Base-by-base conservation (phyloP, 64 coral and sea anemone species). In the Montipora capricornis region DNA sequence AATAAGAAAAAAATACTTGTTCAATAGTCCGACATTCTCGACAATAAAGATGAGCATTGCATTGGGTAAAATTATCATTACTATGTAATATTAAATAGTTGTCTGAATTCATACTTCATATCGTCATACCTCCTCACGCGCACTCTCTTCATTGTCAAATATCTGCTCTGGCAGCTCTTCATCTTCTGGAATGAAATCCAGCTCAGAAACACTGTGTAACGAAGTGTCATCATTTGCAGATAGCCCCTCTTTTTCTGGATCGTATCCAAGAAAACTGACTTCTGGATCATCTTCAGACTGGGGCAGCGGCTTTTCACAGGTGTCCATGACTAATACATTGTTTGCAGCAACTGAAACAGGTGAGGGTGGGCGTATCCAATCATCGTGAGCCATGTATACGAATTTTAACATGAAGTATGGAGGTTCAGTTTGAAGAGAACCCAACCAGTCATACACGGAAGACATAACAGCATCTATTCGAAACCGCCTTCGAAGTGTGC, bases 301-400 rank as follows among this genome's bases (percentile, higher is more conserved):
- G 15, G 83, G 83, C 53, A 68, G 83, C 68, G 83, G 53, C 44
- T 58, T 68, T 9, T 68, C 68, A 46, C 83, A 87, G 53, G 29
- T 47, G 10, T 87, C 44, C 84, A 87, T 87, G 44, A 87, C 60
- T 64, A 87, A 69, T 2, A 87, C 84, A 69, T 87, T 64, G 61
- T 87, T 87, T 73, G 45, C 84, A 69, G 84, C 84, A 64, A 87
- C 84, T 49, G 84, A 87, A 9, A 87, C 84, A 69, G 84, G 61
- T 20, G 60, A 69, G 17, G 61, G 47, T 69, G 84, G 84, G 48
- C n/a, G 64, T 68, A 87, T 49, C 84, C 61, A 64, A 47, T 87
- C 5, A 48, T 87, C 68, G 49, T 87, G 44, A 64, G 49, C 69
- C 51, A 53, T 53, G 51, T 53, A 53, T 29, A 75, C 69, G 15